Evolutionary conservation across 1,140 invertebrate species (phyloP).

Genomic region (Globodera rostochiensis): DNA sequence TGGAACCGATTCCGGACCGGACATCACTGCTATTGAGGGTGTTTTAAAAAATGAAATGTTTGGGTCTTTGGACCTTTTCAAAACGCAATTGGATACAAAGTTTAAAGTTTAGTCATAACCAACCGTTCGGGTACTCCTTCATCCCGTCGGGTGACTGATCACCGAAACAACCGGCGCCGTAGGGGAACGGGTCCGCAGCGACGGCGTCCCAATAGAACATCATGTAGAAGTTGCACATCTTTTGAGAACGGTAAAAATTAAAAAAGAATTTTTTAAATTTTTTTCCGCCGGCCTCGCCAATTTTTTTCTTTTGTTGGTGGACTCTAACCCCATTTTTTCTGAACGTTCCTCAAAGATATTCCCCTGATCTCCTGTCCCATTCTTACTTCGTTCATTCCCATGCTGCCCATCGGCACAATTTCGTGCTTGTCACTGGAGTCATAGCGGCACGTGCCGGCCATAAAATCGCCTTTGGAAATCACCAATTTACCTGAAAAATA

Average conservation of each 20-base stretch:
- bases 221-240: constrained; percentile 67
- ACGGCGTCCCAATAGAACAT: constrained; percentile 64
- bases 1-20: too few relatives aligned
- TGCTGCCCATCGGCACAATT: constrained; percentile 55
- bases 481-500: constrained; percentile 26
- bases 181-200: constrained; percentile 58
- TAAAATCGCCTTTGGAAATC: constrained; percentile 59
- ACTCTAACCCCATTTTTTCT: too few relatives aligned
- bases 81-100: neutral
- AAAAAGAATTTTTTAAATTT: neutral
- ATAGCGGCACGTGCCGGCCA: constrained; percentile 62
- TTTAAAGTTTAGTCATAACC: neutral
- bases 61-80: neutral
- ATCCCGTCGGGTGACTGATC: constrained; percentile 34
- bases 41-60: neutral
- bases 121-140: constrained; percentile 51
- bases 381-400: constrained; percentile 51
- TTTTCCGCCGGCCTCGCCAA: neutral
- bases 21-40: neutral
- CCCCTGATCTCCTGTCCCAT: neutral
- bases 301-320: too few relatives aligned
- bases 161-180: constrained; percentile 55
- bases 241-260: neutral
- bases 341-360: too few relatives aligned
- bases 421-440: constrained; percentile 60